These are phyloP conservation scores for Crepidodera aurea DNA, from an alignment of 2,888 invertebrate species.

Conservation along the genomic window DNA sequence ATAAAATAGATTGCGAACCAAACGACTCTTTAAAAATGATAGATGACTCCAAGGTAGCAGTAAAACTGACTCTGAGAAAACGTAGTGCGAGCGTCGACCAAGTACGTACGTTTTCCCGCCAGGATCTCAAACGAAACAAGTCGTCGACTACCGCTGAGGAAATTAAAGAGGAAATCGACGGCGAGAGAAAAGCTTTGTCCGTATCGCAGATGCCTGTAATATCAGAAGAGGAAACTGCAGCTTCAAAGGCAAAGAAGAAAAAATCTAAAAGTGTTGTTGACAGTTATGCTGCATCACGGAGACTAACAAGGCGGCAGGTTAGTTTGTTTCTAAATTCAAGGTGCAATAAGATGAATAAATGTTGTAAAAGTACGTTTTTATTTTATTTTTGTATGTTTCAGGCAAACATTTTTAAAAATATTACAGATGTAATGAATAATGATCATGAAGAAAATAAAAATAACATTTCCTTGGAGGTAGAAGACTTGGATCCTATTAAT, in stretches of 20 bases:
- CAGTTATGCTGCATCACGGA: constrained; percentile 44
- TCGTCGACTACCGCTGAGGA: constrained; percentile 31
- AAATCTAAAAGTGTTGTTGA: constrained; percentile 37
- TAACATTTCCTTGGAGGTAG: constrained; percentile 4
- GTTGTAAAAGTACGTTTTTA: too few species aligned
- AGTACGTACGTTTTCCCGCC: constrained; percentile 29
- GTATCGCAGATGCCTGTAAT: constrained; percentile 39
- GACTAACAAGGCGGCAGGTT: constrained; percentile 64
- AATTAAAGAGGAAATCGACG: constrained; percentile 7
- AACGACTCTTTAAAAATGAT: constrained; percentile 19
- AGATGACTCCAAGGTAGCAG: constrained; percentile 22
- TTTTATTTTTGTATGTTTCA: constrained; percentile 6
- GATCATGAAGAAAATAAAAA: neutral
- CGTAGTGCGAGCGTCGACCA: constrained; percentile 43
- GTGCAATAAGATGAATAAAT: neutral
- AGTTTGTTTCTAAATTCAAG: neutral
- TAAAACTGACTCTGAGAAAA: constrained; percentile 20
- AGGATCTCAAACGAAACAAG: constrained; percentile 36
- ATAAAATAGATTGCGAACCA: constrained; percentile 25
- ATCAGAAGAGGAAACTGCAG: constrained; percentile 32
- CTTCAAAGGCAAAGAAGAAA: constrained; percentile 7
- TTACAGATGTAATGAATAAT: constrained; percentile 22
- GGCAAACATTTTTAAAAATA: constrained; percentile 59
- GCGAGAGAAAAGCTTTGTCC: constrained; percentile 28
- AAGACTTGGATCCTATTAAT: constrained; percentile 59